phyloP scores from a whole-genome alignment of 2,113 vertebrate species.

The Oryzias curvinotus region DNA sequence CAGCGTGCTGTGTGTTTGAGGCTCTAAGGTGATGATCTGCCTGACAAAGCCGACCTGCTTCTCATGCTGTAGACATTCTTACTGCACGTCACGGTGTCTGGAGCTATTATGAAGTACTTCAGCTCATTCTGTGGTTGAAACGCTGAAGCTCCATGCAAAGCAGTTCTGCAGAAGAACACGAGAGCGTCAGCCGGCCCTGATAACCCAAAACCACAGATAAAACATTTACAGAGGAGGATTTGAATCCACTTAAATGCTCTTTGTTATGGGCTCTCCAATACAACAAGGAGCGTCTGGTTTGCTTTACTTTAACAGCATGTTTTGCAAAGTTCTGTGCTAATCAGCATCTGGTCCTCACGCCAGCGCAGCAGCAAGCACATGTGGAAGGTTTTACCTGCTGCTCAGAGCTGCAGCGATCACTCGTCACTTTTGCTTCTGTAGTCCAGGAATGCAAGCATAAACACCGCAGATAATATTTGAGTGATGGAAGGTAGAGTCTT shows the following conservation, averaged over 20 bases:
- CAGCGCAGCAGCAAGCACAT: neutral
- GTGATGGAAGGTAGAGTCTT: neutral
- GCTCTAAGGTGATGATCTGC: too few relatives aligned
- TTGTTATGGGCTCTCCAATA: constrained; percentile 6
- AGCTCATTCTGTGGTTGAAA: neutral
- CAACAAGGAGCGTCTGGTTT: constrained; percentile 33
- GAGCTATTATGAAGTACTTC: too few relatives aligned
- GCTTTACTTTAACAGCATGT: constrained; percentile 23
- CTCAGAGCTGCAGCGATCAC: neutral
- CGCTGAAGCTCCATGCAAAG: constrained; percentile 34
- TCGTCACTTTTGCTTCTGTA: neutral
- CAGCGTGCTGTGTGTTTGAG: too few relatives aligned
- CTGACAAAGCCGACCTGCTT: too few relatives aligned
- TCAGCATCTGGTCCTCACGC: constrained; percentile 9
- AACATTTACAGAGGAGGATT: constrained; percentile 25
- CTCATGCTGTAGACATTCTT: too few relatives aligned
- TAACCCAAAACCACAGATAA: constrained; percentile 27
- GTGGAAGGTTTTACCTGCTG: neutral
- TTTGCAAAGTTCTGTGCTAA: constrained; percentile 31
- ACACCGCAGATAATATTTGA: neutral
- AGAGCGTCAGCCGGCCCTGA: constrained; percentile 33
- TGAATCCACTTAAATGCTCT: constrained; percentile 26
- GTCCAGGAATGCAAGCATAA: neutral
- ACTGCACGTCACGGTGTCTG: too few relatives aligned
- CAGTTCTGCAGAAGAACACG: constrained; percentile 14